Evolutionary conservation across 2,797 vertebrate species (phyloP).

Genomic region (Rhinogobio ventralis): DNA sequence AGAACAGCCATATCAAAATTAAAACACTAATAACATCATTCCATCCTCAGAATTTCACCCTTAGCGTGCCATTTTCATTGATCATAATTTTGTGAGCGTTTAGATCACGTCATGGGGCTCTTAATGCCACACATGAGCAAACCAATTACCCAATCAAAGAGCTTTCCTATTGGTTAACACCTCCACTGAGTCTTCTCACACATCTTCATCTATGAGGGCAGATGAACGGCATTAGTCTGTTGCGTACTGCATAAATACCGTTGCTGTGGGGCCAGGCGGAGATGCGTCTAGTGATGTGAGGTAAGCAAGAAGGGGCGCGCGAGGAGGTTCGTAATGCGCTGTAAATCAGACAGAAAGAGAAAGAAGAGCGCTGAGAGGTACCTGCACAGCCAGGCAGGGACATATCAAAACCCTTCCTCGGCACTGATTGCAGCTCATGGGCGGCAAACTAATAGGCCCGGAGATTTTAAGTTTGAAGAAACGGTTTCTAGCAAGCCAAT

Average conservation of each 20-base stretch:
- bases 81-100: constrained; percentile 17
- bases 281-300: constrained; percentile 19
- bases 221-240: constrained; percentile 23
- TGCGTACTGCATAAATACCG: constrained; percentile 27
- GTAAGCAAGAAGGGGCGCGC: constrained; percentile 22
- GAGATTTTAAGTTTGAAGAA: constrained; percentile 61
- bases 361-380: constrained; percentile 1
- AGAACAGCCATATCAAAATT: not conserved
- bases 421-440: constrained; percentile 52
- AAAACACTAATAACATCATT: constrained; percentile 11
- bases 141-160: constrained; percentile 49
- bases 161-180: constrained; percentile 46
- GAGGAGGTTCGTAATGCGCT: constrained; percentile 33
- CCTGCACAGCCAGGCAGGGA: constrained; percentile 12
- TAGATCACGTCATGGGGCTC: not conserved
- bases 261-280: not conserved
- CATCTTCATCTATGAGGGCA: constrained; percentile 6
- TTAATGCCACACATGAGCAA: constrained; percentile 22
- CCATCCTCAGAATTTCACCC: constrained; percentile 1
- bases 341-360: constrained; percentile 47
- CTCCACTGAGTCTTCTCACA: constrained; percentile 1
- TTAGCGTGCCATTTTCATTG: constrained; percentile 3
- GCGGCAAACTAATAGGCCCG: constrained; percentile 60
- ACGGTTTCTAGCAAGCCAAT: constrained; percentile 57
- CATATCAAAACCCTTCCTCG: constrained; percentile 43